Conservation (phyloP, 2,113 vertebrate genomes). For the Scomber scombrus region DNA sequence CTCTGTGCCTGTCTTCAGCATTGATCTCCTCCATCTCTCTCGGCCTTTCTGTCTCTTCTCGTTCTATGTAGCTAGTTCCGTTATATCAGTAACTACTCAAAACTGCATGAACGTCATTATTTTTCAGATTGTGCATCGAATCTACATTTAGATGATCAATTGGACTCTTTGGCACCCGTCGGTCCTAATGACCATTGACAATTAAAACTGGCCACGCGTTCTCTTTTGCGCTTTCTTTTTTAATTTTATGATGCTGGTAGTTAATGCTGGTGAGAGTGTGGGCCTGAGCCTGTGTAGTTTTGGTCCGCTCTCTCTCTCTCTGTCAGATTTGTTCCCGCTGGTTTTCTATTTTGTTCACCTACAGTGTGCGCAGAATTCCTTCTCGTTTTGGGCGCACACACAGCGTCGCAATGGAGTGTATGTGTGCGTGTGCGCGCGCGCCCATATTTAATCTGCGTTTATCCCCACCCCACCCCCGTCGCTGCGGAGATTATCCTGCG, state of each 20-base stretch:
- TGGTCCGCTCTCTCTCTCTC: background rate
- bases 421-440: slow-evolving; percentile 25
- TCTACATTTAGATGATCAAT: slow-evolving; percentile 51
- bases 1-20: background rate
- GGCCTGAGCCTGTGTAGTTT: slow-evolving; percentile 40
- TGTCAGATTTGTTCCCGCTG: slow-evolving; percentile 44
- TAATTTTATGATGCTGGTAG: slow-evolving; percentile 33
- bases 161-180: slow-evolving; percentile 69
- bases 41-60: background rate
- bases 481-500: slow-evolving; percentile 84
- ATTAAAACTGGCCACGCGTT: slow-evolving; percentile 63
- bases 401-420: background rate
- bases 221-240: background rate
- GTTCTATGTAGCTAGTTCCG: background rate
- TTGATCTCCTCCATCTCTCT: background rate
- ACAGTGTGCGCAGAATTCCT: slow-evolving; percentile 51
- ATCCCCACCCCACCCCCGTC: slow-evolving; percentile 80
- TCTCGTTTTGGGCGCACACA: slow-evolving; percentile 12
- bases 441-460: slow-evolving; percentile 78
- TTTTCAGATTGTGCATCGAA: slow-evolving; percentile 14
- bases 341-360: slow-evolving; percentile 51
- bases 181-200: slow-evolving; percentile 66
- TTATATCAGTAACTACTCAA: slow-evolving; percentile 28
- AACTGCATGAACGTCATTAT: slow-evolving; percentile 24
- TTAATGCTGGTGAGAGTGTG: slow-evolving; percentile 33